Evolutionary conservation across 1,140 invertebrate genomes (phyloP), one percentile per base, ranked within the genome.

Genomic region (Lepidurus packardi): DNA sequence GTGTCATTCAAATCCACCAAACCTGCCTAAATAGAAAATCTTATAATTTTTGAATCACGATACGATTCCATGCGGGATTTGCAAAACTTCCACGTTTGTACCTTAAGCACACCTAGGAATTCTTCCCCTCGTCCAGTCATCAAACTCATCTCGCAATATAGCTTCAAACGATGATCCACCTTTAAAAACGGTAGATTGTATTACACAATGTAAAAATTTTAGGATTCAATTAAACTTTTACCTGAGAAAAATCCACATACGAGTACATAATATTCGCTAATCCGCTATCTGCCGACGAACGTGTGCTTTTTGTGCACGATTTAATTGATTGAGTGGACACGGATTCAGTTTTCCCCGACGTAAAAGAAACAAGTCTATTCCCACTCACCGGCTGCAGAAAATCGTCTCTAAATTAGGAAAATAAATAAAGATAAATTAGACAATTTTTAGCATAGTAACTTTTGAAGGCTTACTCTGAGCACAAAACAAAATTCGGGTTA

Each of bases 81-180:
- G 34, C 34, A 34, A 34, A 34, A 34, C 34, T 34, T 34, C 34
- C 34, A 34, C 34, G 3, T 6, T 43, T 34, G 43, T 24, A 77
- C 76, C 76, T 77, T 77, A 16, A 77, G 41, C 8, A 77, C 44
- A 16, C 76, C 76, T 16, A 53, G 43, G 21, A 77, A 77, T 47
- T 77, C 76, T 53, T 77, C 76, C n/a, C 44, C 34, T 44, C 65
- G 41, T 7, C 65, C 44, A 24, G 44, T 65, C 21, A 77, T 34
- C 44, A 77, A 47, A 41, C 45, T 53, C 76, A 77, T 77, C 65
- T 77, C 76, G 43, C 76, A 77, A 16, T 53, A 77, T 16, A 77
- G 44, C 53, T 45, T 6, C 44, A 77, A 43, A 13, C 76, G 76
- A 11, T 77, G 76, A 16, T 77, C 76, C 76, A 77, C 76, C 76